Percentiles rank a stretch among this genome's conserved stretches.
Conservation (phyloP, 2,113 vertebrate genomes). For the Chamaea fasciata region DNA sequence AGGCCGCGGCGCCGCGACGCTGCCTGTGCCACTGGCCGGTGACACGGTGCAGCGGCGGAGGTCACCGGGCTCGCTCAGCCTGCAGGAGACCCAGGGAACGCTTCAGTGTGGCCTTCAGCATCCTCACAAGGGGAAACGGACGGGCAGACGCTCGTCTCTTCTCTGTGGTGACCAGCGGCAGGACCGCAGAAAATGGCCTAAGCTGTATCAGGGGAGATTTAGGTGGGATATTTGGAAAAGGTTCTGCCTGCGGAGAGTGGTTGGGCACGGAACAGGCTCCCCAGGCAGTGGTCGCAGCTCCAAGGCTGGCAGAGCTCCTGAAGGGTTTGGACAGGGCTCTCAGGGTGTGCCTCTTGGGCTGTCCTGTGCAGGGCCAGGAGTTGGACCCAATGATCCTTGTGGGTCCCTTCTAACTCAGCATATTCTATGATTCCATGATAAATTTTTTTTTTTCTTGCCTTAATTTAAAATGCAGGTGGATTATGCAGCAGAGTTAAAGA, state of each 20-base stretch:
- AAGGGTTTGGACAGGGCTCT: not conserved
- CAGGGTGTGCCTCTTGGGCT: not conserved
- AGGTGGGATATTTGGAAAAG: not conserved
- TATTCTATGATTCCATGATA: not conserved
- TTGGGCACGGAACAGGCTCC: not conserved
- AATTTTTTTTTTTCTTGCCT: fast-evolving
- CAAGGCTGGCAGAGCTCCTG: not conserved
- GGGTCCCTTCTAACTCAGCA: not conserved
- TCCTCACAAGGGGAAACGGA: not conserved
- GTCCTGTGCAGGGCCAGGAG: not conserved
- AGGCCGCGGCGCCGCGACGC: fast-evolving
- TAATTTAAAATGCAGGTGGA: not conserved
- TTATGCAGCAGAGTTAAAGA: not conserved
- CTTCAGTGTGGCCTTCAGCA: not conserved
- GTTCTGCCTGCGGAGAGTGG: not conserved
- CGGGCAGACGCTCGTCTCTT: not conserved
- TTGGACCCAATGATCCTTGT: fast-evolving
- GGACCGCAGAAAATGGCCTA: not conserved
- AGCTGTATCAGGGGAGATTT: not conserved
- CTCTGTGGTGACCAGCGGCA: not conserved
- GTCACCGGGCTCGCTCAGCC: not conserved
- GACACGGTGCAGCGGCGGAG: not conserved
- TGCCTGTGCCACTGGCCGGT: fast-evolving
- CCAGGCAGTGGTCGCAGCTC: not conserved
- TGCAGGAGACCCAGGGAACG: not conserved